Evolutionary conservation across 2,797 vertebrate species (phyloP).

Genomic region (Pipistrellus pygmaeus): DNA sequence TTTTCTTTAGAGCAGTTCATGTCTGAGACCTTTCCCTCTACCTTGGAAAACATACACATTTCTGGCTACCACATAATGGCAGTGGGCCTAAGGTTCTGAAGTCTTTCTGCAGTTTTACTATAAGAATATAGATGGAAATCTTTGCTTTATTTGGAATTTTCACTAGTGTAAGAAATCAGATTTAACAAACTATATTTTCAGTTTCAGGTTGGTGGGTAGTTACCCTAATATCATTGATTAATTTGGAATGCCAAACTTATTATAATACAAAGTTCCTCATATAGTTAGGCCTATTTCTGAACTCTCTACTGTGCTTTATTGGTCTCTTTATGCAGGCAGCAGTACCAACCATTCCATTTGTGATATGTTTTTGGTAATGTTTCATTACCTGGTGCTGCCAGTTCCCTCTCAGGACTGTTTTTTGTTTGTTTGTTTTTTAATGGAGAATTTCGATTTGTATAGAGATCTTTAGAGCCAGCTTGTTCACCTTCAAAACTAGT

Average conservation of each 20-base stretch:
- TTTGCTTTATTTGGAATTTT: conserved; percentile 23
- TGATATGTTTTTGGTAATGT: background rate
- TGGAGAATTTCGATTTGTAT: background rate
- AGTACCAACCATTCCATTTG: background rate
- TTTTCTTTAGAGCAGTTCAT: background rate
- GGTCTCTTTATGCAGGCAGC: background rate
- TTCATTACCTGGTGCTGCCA: background rate
- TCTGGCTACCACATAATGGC: background rate
- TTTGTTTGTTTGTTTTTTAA: background rate
- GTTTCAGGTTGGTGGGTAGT: background rate
- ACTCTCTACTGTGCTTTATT: background rate
- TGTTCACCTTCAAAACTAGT: conserved; percentile 4
- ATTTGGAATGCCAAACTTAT: background rate
- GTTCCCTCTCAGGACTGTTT: background rate
- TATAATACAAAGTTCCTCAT: background rate
- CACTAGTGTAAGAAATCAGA: background rate
- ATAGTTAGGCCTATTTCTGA: background rate
- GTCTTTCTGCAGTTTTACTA: background rate
- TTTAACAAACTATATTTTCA: too few relatives aligned
- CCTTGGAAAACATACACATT: background rate
- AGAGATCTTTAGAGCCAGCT: background rate
- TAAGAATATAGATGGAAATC: background rate
- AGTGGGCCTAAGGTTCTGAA: background rate
- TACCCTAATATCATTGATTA: background rate
- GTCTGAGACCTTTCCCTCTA: background rate